Evolutionary conservation across 1,140 invertebrate species (phyloP).

Genomic region (Drosophila teissieri): DNA sequence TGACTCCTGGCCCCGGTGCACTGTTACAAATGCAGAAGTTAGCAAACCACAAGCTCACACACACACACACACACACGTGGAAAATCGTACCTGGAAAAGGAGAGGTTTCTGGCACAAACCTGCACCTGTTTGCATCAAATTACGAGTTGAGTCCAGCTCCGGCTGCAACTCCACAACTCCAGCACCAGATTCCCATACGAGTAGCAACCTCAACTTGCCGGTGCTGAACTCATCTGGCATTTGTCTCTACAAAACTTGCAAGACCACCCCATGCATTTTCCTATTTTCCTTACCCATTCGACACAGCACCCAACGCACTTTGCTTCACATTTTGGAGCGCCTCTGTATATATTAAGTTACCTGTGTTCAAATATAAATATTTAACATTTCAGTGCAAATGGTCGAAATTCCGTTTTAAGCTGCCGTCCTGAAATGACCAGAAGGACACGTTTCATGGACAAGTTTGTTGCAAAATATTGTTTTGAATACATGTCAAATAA

Average conservation of each 20-base stretch:
- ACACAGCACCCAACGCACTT: constrained; percentile 38
- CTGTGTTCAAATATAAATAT: constrained; percentile 65
- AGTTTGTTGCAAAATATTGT: constrained; percentile 55
- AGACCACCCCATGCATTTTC: not conserved
- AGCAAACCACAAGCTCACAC: constrained; percentile 45
- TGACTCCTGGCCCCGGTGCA: constrained; percentile 25
- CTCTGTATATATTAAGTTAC: constrained; percentile 51
- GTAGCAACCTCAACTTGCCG: constrained; percentile 30
- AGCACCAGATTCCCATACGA: constrained; percentile 5
- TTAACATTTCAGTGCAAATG: constrained; percentile 65
- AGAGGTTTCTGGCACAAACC: constrained; percentile 56
- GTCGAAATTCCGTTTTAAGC: constrained; percentile 54
- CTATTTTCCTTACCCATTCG: not conserved
- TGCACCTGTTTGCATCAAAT: constrained; percentile 77
- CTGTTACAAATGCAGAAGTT: constrained; percentile 56
- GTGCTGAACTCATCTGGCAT: constrained; percentile 40
- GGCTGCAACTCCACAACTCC: not conserved
- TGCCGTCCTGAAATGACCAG: constrained; percentile 39
- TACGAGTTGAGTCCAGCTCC: constrained; percentile 49
- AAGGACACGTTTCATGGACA: constrained; percentile 47
- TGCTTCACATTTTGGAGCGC: constrained; percentile 37
- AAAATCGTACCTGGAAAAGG: constrained; percentile 5
- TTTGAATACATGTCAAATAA: constrained; percentile 67
- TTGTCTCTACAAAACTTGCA: constrained; percentile 25
- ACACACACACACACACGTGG: constrained; percentile 8